phyloP scores from a whole-genome alignment of 2,888 invertebrate genomes.

The Panopea generosa region DNA sequence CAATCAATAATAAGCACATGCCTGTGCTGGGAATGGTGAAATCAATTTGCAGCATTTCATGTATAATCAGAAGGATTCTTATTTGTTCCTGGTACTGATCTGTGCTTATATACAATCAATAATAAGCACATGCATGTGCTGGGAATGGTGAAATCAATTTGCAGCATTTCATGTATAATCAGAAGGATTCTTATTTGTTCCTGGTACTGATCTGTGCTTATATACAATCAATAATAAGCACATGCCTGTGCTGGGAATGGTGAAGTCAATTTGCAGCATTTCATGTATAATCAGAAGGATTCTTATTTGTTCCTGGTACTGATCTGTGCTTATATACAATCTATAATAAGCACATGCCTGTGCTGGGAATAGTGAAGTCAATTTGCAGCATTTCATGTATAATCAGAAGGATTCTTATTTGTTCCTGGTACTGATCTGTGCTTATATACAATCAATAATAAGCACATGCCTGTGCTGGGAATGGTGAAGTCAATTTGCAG shows the following conservation, averaged over 20 bases:
- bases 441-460: slow-evolving; percentile 5
- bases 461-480: slow-evolving; percentile 50
- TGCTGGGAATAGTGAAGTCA: slow-evolving; percentile 11
- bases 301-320: slow-evolving; percentile 12
- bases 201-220: neutral
- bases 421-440: slow-evolving; percentile 27
- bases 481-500: neutral
- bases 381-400: no score
- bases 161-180: no score
- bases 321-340: slow-evolving; percentile 1
- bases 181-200: no score
- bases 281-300: no score
- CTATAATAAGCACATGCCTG: slow-evolving; percentile 1
- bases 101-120: neutral
- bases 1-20: no score
- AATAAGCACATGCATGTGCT: slow-evolving; percentile 13
- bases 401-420: no score
- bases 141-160: no score
- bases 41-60: no score
- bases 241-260: slow-evolving; percentile 25
- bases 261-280: no score
- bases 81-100: neutral
- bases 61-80: no score
- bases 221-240: slow-evolving; percentile 7
- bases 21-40: no score